phyloP scores from a whole-genome alignment of 2,113 vertebrate genomes.

The Setophaga kirtlandii region DNA sequence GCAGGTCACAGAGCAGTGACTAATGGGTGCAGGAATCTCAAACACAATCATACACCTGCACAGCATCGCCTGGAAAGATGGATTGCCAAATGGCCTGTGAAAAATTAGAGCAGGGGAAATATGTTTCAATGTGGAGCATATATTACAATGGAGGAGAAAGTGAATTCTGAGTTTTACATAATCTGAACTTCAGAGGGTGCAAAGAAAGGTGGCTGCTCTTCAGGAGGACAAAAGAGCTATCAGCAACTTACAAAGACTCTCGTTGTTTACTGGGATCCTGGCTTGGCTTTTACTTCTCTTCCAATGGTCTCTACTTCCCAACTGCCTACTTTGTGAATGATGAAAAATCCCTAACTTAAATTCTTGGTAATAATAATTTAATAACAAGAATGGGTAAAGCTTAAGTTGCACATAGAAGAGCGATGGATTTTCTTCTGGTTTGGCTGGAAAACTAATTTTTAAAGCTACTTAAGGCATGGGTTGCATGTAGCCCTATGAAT shows the following conservation, averaged over 20 bases:
- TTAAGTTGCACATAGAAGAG: neutral
- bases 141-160: constrained; percentile 4
- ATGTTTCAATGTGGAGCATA: neutral
- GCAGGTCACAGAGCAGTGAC: constrained; percentile 43
- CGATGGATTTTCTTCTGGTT: neutral
- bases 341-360: neutral
- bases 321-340: neutral
- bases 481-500: neutral
- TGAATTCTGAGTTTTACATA: constrained; percentile 9
- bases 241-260: neutral
- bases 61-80: constrained; percentile 12
- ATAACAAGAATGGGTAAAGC: neutral
- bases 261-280: neutral
- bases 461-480: neutral
- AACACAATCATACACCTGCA: constrained; percentile 27
- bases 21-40: constrained; percentile 47
- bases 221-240: neutral
- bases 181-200: neutral
- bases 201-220: neutral
- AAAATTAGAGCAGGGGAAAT: constrained; percentile 30
- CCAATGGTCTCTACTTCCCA: neutral
- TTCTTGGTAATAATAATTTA: neutral
- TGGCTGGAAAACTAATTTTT: neutral
- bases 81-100: constrained; percentile 17
- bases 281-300: neutral